These are phyloP conservation scores for Lasioglossum villosulum DNA, from an alignment of 2,888 invertebrate genomes.

Conservation along the genomic window DNA sequence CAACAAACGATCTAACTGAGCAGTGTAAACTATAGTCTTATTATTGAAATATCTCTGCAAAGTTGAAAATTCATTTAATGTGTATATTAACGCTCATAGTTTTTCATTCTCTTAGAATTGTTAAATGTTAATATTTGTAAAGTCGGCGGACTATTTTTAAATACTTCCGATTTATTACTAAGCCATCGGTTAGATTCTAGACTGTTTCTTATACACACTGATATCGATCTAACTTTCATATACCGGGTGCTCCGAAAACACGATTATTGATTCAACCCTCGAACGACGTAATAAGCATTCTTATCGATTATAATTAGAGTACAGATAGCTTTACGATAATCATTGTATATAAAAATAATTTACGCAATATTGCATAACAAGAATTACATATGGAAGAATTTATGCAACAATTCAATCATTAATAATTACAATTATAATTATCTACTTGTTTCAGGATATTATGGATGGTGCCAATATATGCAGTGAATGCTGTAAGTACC, in stretches of 20 bases:
- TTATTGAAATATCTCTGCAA: neutral
- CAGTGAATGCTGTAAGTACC: slow-evolving; percentile 93
- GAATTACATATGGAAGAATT: neutral
- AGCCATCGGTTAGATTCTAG: neutral
- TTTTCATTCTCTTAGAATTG: neutral
- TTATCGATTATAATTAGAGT: neutral
- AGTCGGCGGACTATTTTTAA: neutral
- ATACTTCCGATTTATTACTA: neutral
- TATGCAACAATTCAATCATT: neutral
- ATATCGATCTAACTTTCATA: slow-evolving; percentile 25
- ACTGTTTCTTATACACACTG: neutral
- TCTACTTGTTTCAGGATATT: slow-evolving; percentile 88
- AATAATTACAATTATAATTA: neutral
- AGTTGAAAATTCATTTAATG: neutral
- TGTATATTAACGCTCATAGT: neutral
- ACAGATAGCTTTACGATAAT: neutral
- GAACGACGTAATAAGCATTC: neutral
- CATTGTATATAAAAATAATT: neutral
- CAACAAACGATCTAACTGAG: neutral
- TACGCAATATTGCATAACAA: neutral
- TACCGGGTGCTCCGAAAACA: neutral
- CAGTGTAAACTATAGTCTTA: neutral
- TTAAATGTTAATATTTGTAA: neutral
- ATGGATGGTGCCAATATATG: slow-evolving; percentile 99
- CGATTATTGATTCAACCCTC: slow-evolving; percentile 3